Evolutionary conservation across 2,797 vertebrate genomes (phyloP).

Genomic region (Manis javanica): DNA sequence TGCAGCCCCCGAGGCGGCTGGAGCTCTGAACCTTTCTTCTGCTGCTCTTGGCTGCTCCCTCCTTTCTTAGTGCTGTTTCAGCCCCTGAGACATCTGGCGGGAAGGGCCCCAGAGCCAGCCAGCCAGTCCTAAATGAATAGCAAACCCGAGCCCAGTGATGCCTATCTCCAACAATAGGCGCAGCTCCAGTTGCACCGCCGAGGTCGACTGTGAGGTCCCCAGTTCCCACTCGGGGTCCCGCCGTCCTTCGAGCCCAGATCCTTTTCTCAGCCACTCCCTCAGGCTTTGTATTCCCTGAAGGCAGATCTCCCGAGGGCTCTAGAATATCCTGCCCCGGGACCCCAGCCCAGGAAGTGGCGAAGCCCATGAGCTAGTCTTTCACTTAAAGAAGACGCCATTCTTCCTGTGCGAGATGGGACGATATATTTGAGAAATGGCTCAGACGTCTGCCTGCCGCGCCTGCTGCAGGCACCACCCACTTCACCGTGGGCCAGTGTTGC

Average conservation of each 20-base stretch:
- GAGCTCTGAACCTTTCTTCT: background rate
- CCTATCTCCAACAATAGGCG: conserved; percentile 65
- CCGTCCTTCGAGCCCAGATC: background rate
- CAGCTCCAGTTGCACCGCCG: conserved; percentile 47
- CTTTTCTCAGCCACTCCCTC: conserved; percentile 39
- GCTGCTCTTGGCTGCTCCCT: background rate
- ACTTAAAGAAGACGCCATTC: conserved; percentile 64
- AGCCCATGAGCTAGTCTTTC: conserved; percentile 69
- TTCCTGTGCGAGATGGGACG: conserved; percentile 17
- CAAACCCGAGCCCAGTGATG: conserved; percentile 54
- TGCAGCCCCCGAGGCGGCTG: background rate
- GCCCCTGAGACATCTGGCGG: conserved; percentile 46
- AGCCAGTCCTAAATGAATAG: conserved; percentile 60
- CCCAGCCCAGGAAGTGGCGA: conserved; percentile 37
- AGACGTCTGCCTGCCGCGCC: background rate
- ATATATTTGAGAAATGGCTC: conserved; percentile 5
- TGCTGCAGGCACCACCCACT: background rate
- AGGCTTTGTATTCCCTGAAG: conserved; percentile 70
- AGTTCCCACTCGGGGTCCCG: background rate
- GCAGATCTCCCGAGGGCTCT: conserved; percentile 69
- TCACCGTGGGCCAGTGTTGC: background rate
- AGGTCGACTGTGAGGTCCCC: background rate
- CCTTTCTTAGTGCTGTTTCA: conserved; percentile 37
- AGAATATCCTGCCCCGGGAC: conserved; percentile 46
- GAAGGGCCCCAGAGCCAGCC: conserved; percentile 41